Evolutionary conservation across 1,140 invertebrate species (phyloP).

Genomic region (Hyles vespertilio): DNA sequence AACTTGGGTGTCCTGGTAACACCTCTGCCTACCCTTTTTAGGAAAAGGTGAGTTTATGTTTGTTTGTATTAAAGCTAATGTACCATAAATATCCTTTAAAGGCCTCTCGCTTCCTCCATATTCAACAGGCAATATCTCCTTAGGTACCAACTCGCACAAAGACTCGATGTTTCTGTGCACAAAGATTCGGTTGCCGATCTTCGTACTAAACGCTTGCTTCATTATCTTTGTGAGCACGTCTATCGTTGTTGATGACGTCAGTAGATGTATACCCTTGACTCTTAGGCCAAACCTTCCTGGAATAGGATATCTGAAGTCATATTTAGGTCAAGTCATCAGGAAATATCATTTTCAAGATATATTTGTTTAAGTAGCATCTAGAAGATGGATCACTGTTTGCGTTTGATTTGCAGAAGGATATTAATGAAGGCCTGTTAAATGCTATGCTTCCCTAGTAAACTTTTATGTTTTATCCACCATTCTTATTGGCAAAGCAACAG

Average conservation of each 20-base stretch:
- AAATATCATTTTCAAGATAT: not conserved
- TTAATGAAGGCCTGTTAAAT: too few species aligned
- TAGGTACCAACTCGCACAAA: slow-evolving; percentile 25
- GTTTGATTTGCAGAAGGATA: not conserved
- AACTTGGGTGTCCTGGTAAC: too few species aligned
- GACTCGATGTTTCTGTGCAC: slow-evolving; percentile 26
- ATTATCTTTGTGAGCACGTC: slow-evolving; percentile 17
- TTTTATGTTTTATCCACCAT: too few species aligned
- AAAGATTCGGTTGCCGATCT: slow-evolving; percentile 28
- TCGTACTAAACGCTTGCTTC: slow-evolving; percentile 26
- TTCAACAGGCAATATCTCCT: slow-evolving; percentile 38
- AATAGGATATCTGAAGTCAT: slow-evolving; percentile 2
- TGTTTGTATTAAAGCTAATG: not conserved
- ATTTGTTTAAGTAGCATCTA: not conserved
- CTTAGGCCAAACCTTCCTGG: slow-evolving; percentile 21
- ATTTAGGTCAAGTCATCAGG: not conserved
- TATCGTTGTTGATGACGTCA: slow-evolving; percentile 26
- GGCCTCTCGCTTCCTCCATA: slow-evolving; percentile 38
- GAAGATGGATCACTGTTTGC: not conserved
- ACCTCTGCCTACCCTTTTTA: too few species aligned
- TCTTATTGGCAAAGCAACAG: too few species aligned
- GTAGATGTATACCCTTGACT: slow-evolving; percentile 23
- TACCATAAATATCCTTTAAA: slow-evolving; percentile 33
- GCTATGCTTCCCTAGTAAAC: too few species aligned
- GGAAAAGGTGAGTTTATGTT: too few species aligned